Conservation (phyloP, 2,113 vertebrate genomes). For the Vireo altiloquus region DNA sequence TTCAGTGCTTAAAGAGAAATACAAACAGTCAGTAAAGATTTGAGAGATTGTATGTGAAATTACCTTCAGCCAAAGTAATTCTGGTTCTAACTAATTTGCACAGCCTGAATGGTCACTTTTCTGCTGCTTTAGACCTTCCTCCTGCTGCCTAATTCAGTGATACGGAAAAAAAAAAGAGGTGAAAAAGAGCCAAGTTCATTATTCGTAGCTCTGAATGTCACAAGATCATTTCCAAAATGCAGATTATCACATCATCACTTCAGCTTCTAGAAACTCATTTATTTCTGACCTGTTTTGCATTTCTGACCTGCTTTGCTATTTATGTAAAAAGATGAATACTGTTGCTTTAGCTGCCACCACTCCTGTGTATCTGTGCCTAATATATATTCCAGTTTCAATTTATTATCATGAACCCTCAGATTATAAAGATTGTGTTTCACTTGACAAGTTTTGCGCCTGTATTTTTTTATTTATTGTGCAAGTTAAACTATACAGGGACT, state of each 20-base stretch:
- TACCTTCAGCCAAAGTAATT: background rate
- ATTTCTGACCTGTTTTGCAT: slow-evolving; percentile 35
- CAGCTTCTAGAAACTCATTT: slow-evolving; percentile 31
- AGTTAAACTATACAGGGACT: background rate
- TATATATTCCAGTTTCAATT: background rate
- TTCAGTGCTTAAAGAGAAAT: background rate
- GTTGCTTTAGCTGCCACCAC: background rate
- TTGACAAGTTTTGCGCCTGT: background rate
- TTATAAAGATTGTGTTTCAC: slow-evolving; percentile 26
- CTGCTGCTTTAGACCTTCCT: background rate
- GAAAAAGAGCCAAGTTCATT: background rate
- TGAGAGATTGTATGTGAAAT: background rate
- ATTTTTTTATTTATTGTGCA: slow-evolving; percentile 19
- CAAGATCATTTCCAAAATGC: slow-evolving; percentile 30
- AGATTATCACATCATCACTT: slow-evolving; percentile 32
- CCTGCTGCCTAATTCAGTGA: background rate
- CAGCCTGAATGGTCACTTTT: background rate
- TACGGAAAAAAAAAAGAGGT: background rate
- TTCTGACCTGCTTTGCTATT: slow-evolving; percentile 36
- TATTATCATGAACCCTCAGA: background rate
- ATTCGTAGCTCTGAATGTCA: background rate
- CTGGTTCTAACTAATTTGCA: background rate
- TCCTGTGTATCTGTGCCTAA: background rate
- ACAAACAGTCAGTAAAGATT: background rate
- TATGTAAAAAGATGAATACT: background rate